Base-by-base conservation (phyloP, 2,888 invertebrate species). In the Spatulosminthurus flaviceps region DNA sequence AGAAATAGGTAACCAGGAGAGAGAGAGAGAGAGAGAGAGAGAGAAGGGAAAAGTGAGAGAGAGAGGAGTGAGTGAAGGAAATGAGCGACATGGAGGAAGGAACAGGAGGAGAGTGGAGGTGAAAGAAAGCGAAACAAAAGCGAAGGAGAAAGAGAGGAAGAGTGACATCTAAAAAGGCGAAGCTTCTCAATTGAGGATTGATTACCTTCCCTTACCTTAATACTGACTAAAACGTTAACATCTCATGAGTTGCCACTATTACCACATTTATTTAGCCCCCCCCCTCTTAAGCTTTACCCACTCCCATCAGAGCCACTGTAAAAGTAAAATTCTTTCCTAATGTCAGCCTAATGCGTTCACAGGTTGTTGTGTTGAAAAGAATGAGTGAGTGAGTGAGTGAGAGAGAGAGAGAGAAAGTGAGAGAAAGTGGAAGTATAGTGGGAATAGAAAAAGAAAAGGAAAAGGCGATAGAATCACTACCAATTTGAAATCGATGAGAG, bases 181-280 rank as follows among this genome's bases (percentile, higher is more conserved):
- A n/a, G 64, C 64, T 64, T 64, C 64, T 64, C 64, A 64, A 64
- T 64, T n/a, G 22, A 64, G 24, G 64, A 64, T 64, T 64, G 64
- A 64, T 64, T 64, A 64, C 64, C 64, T 64, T n/a, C 64, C n/a
- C 24, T 64, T 64, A 64, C 64, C 64, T 64, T 64, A 64, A 64
- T 64, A 64, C 24, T 64, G 64, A 64, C 51, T 51, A 51, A 51
- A 51, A n/a, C 51, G 51, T 51, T 51, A 51, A 51, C 51, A 51
- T 51, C 51, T 51, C 51, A 5, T 2, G 51, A 51, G 16, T 51
- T 51, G 4, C 9, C 51, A 9, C 16, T 51, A 51, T 11, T 51
- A 51, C 51, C 19, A 19, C n/a, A 51, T 51, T 51, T 51, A n/a
- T n/a, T 26, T 28, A 67, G 28, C 24, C 21, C 22, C 64, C 67